These are phyloP conservation scores for Circaetus cinerascens DNA, from an alignment of 2,113 vertebrate species.

Conservation along the genomic window DNA sequence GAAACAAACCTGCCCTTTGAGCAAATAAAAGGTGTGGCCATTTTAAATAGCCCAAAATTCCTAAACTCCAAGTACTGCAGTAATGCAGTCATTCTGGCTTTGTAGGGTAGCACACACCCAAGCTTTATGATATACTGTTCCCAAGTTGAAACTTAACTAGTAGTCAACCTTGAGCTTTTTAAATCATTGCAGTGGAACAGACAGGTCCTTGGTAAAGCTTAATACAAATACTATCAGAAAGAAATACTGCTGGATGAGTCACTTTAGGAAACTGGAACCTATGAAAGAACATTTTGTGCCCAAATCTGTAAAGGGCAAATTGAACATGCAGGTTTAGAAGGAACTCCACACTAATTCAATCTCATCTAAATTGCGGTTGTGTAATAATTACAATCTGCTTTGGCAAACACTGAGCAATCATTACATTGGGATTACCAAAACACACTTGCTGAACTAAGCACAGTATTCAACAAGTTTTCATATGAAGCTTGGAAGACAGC, in stretches of 20 bases:
- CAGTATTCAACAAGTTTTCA: not conserved
- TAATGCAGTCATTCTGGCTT: conserved; percentile 57
- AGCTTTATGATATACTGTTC: not conserved
- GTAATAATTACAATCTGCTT: not conserved
- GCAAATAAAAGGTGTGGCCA: conserved; percentile 63
- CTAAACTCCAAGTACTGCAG: conserved; percentile 5
- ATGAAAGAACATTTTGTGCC: not conserved
- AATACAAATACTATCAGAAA: not conserved
- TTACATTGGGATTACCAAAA: not conserved
- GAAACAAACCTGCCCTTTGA: conserved; percentile 64
- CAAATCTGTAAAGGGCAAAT: not conserved
- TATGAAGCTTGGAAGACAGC: not conserved
- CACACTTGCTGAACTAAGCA: not conserved
- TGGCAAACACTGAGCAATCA: not conserved
- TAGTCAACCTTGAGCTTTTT: not conserved
- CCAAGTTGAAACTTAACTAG: not conserved
- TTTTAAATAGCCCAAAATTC: conserved; percentile 39
- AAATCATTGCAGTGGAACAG: not conserved
- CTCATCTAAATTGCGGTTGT: not conserved
- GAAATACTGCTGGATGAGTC: not conserved
- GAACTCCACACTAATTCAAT: not conserved
- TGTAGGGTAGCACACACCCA: conserved; percentile 37
- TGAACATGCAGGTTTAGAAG: not conserved
- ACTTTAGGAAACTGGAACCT: not conserved
- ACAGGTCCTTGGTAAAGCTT: not conserved